Evolutionary conservation across 2,888 invertebrate species (phyloP), one percentile per base, ranked within the genome.

Genomic region (Mamestra brassicae): DNA sequence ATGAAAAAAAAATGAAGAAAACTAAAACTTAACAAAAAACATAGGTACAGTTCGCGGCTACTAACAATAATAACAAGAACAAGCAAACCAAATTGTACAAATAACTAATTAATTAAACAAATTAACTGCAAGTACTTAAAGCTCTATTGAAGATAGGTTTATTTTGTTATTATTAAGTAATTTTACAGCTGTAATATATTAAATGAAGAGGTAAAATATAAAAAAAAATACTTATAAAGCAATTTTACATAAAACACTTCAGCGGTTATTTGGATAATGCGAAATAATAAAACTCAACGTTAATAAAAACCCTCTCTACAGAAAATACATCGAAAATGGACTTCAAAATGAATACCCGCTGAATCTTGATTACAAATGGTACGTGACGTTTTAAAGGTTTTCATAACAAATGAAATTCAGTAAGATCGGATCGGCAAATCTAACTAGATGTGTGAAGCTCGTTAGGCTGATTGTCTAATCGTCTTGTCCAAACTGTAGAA

Each of bases 401-500:
- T 72, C 42, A 42, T 71, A 68, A 71, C 68, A 68, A 75, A 72
- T 57, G 50, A 63, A 71, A 70, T 66, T 71, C 45, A 80, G 75
- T 69, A 75, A 38, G 52, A 80, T 63, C 36, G 26, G n/a, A 77
- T 71, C 55, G 26, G 52, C 11, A 47, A 45, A 69, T 79, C 75
- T 65, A 73, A 55, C 73, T 75, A 67, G 62, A 74, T 71, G 57
- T 71, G 69, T 75, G 80, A 58, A 61, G 68, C 77, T 87, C 81
- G 81, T 87, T 86, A 83, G 78, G 61, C 57, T 74, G 70, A 76
- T 85, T 85, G 81, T 74, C 66, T 87, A 81, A 84, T 83, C 77
- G 78, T 72, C 72, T 68, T 57, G 70, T 75, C 70, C 71, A 74
- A 73, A 67, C 52, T 67, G 47, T 58, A 62, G 42, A 69, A 62